A percentile compares a stretch with the other conserved stretches of the same genome.
Conservation (phyloP, 2,888 invertebrate species). For the Emesis russula region DNA sequence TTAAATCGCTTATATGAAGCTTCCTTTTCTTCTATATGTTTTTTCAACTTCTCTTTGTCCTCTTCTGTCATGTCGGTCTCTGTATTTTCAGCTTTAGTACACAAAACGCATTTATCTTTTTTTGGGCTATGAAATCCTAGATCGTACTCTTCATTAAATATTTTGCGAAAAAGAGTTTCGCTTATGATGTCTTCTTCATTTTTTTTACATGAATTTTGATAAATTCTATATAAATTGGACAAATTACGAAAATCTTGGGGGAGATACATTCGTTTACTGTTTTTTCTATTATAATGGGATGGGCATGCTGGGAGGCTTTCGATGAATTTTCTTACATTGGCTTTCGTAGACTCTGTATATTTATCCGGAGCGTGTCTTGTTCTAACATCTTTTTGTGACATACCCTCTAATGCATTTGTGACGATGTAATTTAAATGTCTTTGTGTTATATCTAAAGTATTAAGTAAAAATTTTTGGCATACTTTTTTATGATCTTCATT, state of each 20-base stretch:
- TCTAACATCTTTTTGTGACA: background rate
- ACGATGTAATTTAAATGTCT: slow-evolving; percentile 8
- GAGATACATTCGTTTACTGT: slow-evolving; percentile 1
- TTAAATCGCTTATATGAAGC: too few relatives aligned
- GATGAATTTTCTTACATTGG: background rate
- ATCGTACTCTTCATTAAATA: background rate
- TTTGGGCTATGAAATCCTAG: background rate
- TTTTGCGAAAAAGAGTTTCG: slow-evolving; percentile 1
- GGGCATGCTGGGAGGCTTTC: background rate
- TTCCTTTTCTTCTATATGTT: slow-evolving; percentile 1
- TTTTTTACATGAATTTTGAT: background rate
- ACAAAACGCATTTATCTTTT: background rate
- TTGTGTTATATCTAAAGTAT: background rate
- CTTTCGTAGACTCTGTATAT: background rate
- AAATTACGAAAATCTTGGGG: slow-evolving; percentile 1
- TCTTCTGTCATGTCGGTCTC: background rate
- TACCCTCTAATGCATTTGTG: slow-evolving; percentile 3
- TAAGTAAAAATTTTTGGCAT: background rate
- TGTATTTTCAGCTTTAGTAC: slow-evolving; percentile 1
- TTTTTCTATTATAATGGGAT: background rate
- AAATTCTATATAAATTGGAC: background rate
- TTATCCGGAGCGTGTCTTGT: background rate
- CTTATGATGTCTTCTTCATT: slow-evolving; percentile 1
- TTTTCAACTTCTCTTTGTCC: slow-evolving; percentile 1
- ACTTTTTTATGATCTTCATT: background rate